Conservation (phyloP, 2,888 invertebrate species). For the Lysandra bellargus region DNA sequence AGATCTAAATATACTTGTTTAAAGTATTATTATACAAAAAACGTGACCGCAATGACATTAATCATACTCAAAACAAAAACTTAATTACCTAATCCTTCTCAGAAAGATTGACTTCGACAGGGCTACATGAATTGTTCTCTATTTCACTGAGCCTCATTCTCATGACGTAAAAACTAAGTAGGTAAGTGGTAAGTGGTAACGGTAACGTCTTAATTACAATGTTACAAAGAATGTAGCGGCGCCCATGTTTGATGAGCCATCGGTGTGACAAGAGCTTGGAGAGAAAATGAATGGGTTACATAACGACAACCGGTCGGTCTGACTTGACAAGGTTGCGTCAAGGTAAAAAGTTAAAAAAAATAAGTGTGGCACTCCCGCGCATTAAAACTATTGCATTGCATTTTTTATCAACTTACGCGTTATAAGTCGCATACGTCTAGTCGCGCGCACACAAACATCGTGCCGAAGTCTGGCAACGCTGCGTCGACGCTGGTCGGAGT, state of each 20-base stretch:
- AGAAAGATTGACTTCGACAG: not conserved
- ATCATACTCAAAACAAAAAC: no score
- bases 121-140: not conserved
- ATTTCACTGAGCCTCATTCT: not conserved
- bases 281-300: constrained; percentile 44
- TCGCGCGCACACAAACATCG: no score
- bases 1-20: no score
- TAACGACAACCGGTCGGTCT: constrained; percentile 31
- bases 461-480: no score
- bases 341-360: constrained; percentile 1
- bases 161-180: not conserved
- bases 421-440: no score
- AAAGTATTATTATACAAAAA: no score
- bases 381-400: no score
- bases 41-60: no score
- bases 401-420: no score
- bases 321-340: constrained; percentile 23
- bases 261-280: constrained; percentile 30
- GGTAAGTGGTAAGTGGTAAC: not conserved
- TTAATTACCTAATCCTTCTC: no score
- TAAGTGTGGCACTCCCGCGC: no score
- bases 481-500: no score
- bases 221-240: not conserved
- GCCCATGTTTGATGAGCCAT: not conserved
- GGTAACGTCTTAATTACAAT: not conserved